Base-by-base conservation (phyloP, 2,797 vertebrate species). In the Salmo trutta region DNA sequence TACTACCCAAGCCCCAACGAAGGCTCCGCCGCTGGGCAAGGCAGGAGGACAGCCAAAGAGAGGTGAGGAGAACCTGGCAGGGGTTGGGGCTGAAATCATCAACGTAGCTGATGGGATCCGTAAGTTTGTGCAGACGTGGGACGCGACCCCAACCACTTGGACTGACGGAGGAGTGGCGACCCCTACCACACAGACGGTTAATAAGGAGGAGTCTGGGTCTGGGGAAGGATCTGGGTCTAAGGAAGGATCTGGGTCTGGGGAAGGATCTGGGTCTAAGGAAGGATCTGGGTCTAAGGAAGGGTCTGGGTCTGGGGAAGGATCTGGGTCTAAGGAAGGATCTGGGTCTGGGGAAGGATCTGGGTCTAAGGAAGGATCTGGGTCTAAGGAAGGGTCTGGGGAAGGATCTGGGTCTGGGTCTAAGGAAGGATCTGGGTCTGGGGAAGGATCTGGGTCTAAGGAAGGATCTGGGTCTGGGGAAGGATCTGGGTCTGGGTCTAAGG, bases 61-160 rank as follows among this genome's bases (percentile, higher is more conserved):
- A 0, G 36, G 27, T 33, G 75, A 72, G 0, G 84, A 88, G 41
- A 90, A 90, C 1, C 62, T 95, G 2, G 89, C 94, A 0, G 91
- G 92, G 0, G 90, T 94, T 0, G 93, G 93, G 31, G 91, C 92
- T 21, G 90, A 94, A 79, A 93, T 95, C 83, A 75, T 92, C 80
- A 87, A 76, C 0, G 14, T 89, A 1, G 91, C 94, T 0, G 75
- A 90, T 27, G 93, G 86, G 77, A 93, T 92, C 2, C 88, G 82
- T 88, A 92, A 88, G 85, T 84, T 91, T 53, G 82, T 95, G 7
- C 69, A 88, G 81, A 85, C 71, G 17, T 92, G 93, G 96, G 88
- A 94, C 1, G 0, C 82, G 33, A 85, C 79, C 64, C 53, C 75
- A 21, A 66, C 80, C 36, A 1, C 0, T 0, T 62, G 82, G 31